These are phyloP conservation scores for Acleris emargana DNA, from an alignment of 2,888 invertebrate genomes.

Conservation along the genomic window DNA sequence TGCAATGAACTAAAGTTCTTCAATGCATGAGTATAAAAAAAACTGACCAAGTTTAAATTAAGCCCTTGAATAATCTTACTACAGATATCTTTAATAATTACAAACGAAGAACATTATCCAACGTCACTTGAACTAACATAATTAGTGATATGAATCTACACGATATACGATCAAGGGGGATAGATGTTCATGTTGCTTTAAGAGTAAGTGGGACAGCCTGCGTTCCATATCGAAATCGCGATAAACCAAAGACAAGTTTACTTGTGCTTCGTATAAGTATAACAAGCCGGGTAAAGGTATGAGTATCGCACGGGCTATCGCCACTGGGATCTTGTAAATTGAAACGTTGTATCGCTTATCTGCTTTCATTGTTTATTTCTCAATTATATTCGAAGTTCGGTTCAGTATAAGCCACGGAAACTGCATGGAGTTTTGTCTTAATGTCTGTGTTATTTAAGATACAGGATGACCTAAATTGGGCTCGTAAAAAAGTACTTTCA, in stretches of 20 bases:
- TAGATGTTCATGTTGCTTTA: too few species aligned
- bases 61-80: too few species aligned
- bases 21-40: too few species aligned
- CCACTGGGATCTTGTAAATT: conserved; percentile 75
- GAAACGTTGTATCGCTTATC: conserved; percentile 70
- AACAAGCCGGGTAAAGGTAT: conserved; percentile 75
- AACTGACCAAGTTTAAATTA: too few species aligned
- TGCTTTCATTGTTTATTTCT: conserved; percentile 56
- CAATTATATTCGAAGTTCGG: conserved; percentile 41
- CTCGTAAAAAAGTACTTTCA: too few species aligned
- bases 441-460: too few species aligned
- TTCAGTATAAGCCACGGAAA: background rate
- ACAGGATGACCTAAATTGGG: too few species aligned
- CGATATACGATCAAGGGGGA: conserved; percentile 39
- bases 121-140: conserved; percentile 17
- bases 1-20: too few species aligned
- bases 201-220: conserved; percentile 47
- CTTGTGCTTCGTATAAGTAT: conserved; percentile 73
- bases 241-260: conserved; percentile 79
- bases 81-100: background rate
- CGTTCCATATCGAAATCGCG: conserved; percentile 77
- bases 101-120: conserved; percentile 1
- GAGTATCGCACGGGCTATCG: conserved; percentile 73
- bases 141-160: conserved; percentile 52
- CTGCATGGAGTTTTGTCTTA: background rate